These are phyloP conservation scores for Pristionchus arcanus DNA, from an alignment of 2,888 invertebrate genomes.

Conservation along the genomic window DNA sequence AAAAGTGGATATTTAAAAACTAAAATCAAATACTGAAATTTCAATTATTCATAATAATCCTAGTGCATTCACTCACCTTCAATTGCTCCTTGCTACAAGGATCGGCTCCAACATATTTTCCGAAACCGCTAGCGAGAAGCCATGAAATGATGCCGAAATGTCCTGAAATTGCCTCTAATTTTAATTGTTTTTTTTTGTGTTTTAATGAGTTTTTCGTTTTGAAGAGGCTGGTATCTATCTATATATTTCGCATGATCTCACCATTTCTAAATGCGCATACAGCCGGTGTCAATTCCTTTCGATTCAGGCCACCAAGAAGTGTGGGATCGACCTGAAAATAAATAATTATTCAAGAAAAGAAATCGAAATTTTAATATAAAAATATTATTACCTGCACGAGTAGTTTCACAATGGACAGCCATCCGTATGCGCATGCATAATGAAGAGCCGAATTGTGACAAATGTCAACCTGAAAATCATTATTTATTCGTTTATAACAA, in stretches of 20 bases:
- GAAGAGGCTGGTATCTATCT: neutral
- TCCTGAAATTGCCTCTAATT: conserved; percentile 52
- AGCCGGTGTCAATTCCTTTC: conserved; percentile 81
- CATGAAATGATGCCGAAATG: conserved; percentile 68
- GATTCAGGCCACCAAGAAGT: conserved; percentile 64
- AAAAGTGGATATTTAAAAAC: too few species aligned
- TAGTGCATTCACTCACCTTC: neutral
- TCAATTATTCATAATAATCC: too few species aligned
- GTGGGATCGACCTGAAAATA: conserved; percentile 60
- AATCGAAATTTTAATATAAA: neutral
- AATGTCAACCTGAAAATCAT: conserved; percentile 79
- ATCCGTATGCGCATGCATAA: conserved; percentile 83
- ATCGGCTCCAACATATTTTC: neutral
- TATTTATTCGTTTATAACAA: too few species aligned
- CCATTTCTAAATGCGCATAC: conserved; percentile 82
- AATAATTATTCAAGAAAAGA: too few species aligned
- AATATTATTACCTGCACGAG: conserved; percentile 79
- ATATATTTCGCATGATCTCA: neutral
- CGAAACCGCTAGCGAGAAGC: conserved; percentile 57
- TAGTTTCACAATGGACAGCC: conserved; percentile 81
- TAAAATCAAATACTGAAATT: too few species aligned
- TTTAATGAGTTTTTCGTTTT: neutral
- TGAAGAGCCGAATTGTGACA: conserved; percentile 82
- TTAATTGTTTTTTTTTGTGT: neutral
- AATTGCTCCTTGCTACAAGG: neutral